These are phyloP conservation scores for Plectrocnemia conspersa DNA, from an alignment of 1,140 invertebrate species.

Conservation along the genomic window DNA sequence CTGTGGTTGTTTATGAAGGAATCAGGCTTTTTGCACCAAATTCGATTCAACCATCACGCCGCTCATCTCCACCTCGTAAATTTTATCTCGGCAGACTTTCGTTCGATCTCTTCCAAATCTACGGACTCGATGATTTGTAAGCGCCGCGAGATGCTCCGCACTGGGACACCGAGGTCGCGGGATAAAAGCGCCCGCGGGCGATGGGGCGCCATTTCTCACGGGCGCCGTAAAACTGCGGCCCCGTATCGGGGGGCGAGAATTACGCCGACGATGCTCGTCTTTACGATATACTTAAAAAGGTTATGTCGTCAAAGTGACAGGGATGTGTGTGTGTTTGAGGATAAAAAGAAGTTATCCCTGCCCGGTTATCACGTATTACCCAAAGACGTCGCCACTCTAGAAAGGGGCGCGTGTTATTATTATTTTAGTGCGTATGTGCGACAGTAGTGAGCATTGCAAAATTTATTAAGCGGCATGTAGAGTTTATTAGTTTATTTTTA, in stretches of 20 bases:
- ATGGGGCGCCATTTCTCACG: slow-evolving; percentile 3
- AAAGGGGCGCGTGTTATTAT: neutral
- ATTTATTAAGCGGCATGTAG: too few species aligned
- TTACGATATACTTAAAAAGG: slow-evolving; percentile 35
- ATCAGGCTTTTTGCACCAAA: too few species aligned
- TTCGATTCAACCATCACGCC: too few species aligned
- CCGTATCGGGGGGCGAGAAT: slow-evolving; percentile 14
- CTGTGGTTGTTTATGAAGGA: too few species aligned
- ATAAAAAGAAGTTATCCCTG: too few species aligned
- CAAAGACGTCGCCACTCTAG: neutral
- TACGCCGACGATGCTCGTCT: slow-evolving; percentile 19
- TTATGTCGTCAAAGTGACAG: slow-evolving; percentile 31
- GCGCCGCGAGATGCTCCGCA: slow-evolving; percentile 2
- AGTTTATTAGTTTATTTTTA: too few species aligned
- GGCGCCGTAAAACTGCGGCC: slow-evolving; percentile 16
- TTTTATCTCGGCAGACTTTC: too few species aligned
- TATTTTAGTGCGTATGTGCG: neutral
- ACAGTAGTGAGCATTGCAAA: too few species aligned
- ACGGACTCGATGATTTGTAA: slow-evolving; percentile 29
- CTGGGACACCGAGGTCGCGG: neutral
- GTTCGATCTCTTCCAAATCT: too few species aligned
- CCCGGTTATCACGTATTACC: too few species aligned
- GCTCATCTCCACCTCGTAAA: too few species aligned
- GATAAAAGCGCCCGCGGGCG: neutral
- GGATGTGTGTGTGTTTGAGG: too few species aligned